A percentile compares a stretch with the other conserved stretches of the same genome.
Conservation (phyloP, 2,113 vertebrate species). For the Calidris pugnax region DNA sequence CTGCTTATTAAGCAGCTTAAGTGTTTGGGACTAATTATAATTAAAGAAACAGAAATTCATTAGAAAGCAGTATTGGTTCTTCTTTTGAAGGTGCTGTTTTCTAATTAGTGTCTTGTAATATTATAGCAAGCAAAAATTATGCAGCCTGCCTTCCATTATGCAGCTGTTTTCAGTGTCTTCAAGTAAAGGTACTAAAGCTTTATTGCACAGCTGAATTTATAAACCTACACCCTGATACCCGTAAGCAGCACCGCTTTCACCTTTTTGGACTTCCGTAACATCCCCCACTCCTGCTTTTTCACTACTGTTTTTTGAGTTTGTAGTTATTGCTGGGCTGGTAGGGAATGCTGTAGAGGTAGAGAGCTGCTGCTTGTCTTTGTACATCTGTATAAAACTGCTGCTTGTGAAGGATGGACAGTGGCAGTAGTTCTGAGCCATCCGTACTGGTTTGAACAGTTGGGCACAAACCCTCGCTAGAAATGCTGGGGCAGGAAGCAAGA, state of each 20-base stretch:
- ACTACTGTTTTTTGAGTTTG: neutral
- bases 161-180: neutral
- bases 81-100: neutral
- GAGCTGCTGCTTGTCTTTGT: neutral
- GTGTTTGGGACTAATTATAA: neutral
- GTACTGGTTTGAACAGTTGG: neutral
- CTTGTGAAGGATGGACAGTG: neutral
- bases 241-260: neutral
- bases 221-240: neutral
- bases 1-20: neutral
- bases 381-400: neutral
- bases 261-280: neutral
- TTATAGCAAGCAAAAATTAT: neutral
- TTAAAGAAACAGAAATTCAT: neutral
- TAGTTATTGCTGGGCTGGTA: neutral
- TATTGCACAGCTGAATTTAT: neutral
- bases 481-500: neutral
- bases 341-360: neutral
- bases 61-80: neutral
- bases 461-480: fast-evolving
- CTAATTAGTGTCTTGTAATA: neutral
- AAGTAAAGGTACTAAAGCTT: neutral
- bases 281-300: fast-evolving
- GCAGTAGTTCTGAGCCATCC: neutral
- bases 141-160: neutral